Evolutionary conservation across 2,888 invertebrate genomes (phyloP).

Genomic region (Dynastes tityus): DNA sequence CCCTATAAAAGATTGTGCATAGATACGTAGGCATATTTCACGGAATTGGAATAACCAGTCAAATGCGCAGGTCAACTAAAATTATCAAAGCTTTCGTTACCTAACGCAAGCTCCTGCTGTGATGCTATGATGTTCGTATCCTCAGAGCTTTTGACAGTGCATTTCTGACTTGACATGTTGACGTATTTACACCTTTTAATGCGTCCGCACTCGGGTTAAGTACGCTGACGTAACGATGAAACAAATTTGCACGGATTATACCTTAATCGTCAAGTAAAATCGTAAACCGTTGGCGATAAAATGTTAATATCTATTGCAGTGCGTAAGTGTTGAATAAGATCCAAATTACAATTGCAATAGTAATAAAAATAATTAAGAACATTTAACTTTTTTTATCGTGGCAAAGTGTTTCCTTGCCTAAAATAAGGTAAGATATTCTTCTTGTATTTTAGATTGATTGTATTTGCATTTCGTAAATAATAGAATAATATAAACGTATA

Average conservation of each 20-base stretch:
- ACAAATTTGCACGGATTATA: background rate
- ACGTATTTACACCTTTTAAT: constrained; percentile 1
- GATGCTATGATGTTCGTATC: constrained; percentile 15
- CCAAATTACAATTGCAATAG: background rate
- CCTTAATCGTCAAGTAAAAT: background rate
- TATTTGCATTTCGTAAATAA: too few relatives aligned
- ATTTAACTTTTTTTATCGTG: background rate
- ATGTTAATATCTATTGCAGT: too few relatives aligned
- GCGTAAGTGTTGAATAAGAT: constrained; percentile 2
- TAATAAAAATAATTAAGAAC: background rate
- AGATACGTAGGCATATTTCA: background rate
- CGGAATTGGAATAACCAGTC: background rate
- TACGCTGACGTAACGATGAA: constrained; percentile 17
- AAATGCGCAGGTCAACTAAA: constrained; percentile 23
- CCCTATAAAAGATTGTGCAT: background rate
- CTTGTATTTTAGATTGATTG: too few relatives aligned
- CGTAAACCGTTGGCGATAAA: too few relatives aligned
- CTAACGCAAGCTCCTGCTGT: constrained; percentile 5
- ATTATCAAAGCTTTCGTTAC: constrained; percentile 9
- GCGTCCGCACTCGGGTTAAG: constrained; percentile 4
- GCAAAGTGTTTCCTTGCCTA: background rate
- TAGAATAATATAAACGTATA: too few relatives aligned
- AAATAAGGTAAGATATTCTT: background rate
- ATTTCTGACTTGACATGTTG: constrained; percentile 2
- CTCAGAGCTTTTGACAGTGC: constrained; percentile 7